Evolutionary conservation across 2,113 vertebrate genomes (phyloP), one percentile per base, ranked within the genome.

Genomic region (Hydropotes inermis): DNA sequence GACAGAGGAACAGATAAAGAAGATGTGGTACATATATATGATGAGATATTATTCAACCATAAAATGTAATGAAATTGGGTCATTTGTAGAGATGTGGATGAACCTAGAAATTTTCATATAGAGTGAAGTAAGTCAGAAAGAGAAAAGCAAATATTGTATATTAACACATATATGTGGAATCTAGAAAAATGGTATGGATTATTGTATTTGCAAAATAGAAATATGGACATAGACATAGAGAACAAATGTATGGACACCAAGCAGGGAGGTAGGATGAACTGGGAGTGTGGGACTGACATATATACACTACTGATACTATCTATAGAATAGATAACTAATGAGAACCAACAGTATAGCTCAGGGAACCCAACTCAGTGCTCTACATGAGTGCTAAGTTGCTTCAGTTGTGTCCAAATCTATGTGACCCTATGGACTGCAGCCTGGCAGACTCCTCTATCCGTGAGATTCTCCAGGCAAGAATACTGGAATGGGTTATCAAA

Each of bases 371-470:
- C 39, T 43, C 70, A 43, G 36, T 15, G 70, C 39, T 76, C 39
- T 27, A 21, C 10, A 0, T 13, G 19, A 1, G 5, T 74, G 36
- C 10, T 23, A 6, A 70, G 2, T 39, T 36, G 36, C 36, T 74
- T 70, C 67, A 39, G 36, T 6, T 74, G 19, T 39, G 67, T 39
- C n/a, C 0, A 0, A n/a, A 16, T n/a, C 16, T n/a, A 10, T 36
- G 33, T 1, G 33, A 74, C 19, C 5, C 21, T 74, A 25, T 74
- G 67, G 21, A 39, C 36, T 39, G 23, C 10, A 39, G 19, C 36
- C 67, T 74, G 36, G n/a, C n/a, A 39, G 67, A 39, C n/a, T 74
- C 10, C 67, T 70, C 67, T 39, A 6, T 74, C 10, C 21, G 39
- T 39, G 67, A 74, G n/a, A 39, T 74, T 74, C 67, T 74, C 21